Conservation (phyloP, 2,797 vertebrate genomes). For the Acanthornis magna region DNA sequence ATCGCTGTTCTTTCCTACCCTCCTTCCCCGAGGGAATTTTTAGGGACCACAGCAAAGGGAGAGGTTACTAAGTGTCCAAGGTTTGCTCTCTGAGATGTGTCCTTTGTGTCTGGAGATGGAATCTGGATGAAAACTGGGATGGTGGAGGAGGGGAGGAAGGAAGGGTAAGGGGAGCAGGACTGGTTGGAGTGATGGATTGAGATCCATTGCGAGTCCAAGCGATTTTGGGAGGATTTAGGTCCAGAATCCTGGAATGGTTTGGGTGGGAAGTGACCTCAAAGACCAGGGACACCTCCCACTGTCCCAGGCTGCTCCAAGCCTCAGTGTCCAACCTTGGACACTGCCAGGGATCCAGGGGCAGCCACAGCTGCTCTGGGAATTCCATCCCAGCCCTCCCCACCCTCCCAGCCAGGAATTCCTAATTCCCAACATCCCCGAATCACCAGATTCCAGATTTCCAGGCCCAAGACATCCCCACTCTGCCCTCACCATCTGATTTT, state of each 20-base stretch:
- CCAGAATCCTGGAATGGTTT: background rate
- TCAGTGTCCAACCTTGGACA: no score
- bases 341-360: no score
- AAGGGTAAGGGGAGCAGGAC: background rate
- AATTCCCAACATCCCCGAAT: no score
- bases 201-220: background rate
- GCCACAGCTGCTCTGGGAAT: background rate
- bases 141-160: background rate
- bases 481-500: background rate
- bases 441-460: background rate
- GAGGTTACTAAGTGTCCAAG: background rate
- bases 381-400: background rate
- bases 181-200: background rate
- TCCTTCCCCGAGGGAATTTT: background rate
- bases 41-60: background rate
- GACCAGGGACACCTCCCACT: background rate
- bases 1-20: background rate
- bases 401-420: background rate
- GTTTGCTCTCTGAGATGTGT: accelerated
- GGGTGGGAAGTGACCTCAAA: background rate
- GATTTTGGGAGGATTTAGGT: background rate
- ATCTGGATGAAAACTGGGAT: background rate
- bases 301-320: background rate
- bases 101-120: accelerated
- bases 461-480: background rate